Base-by-base conservation (phyloP, 2,888 invertebrate species). In the Acleris cristana region DNA sequence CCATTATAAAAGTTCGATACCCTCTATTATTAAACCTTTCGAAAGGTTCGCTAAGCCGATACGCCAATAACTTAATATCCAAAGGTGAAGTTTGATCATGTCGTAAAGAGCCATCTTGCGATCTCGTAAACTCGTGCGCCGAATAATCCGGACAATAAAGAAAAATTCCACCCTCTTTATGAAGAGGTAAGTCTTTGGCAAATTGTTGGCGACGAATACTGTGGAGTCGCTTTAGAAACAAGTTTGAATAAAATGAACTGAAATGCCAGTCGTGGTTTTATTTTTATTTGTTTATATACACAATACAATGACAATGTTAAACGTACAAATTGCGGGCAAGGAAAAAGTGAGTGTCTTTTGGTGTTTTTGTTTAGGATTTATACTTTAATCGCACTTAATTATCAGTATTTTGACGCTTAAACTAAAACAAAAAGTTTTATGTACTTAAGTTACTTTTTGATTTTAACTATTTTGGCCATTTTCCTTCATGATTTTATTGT, bases 181-280 rank as follows among this genome's bases (percentile, higher is more conserved):
- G 91, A 92, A 92, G 92, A 92, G 92, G 92, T 92, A 92, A 92
- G 92, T 90, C 91, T 86, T 92, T 82, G 87, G 90, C 90, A 92
- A 92, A 92, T 92, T 91, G 90, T 87, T 74, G 77, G 76, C 73
- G 73, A 71, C 30, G 69, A 68, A 65, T 66, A 65, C 30, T 2
- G 73, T 86, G 72, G 91, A 89, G 88, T 70, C 58, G 82, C 10
- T 30, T 34, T 60, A 54, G 61, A 52, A 52, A 12, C n/a, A 30
- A 10, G 12, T 54, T 51, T 60, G 54, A 57, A 34, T 7, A 16
- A n/a, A 16, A 18, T 19, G 12, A 14, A n/a, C 3, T 10, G 34
- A 10, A 34, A 34, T 10, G 0, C 10, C 10, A 34, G 34, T 34
- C 34, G 3, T 3, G 10, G 6, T 26, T 26, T 1, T 8, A 30